Evolutionary conservation across 1,140 invertebrate species (phyloP), one percentile per base, ranked within the genome.

Genomic region (Bombus waltoni): DNA sequence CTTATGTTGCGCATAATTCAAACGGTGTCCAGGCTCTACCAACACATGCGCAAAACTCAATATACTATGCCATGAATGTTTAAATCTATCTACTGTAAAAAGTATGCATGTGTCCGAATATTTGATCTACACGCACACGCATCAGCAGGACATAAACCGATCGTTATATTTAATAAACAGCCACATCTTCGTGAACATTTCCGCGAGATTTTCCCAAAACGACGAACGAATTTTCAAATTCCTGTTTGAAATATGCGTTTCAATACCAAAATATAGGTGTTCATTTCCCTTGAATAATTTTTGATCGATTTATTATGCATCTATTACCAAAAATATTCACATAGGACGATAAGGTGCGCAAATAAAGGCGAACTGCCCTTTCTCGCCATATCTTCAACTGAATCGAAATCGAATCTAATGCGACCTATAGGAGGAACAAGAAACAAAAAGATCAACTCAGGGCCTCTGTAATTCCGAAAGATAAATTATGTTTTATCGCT

Each of bases 51-150:
- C 93, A 94, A 77, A 95, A 95, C 83, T 94, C 94, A 4, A 93
- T 95, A 6, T 95, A 95, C 76, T 95, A 95, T 77, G 95, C 95
- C 59, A 95, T 95, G 95, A 95, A 95, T 75, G 95, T 95, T 79
- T 95, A 93, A 94, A 87, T 76, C 0, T 71, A 8, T 25, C 6
- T 35, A 35, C 25, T 4, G 44, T 42, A 10, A 38, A 62, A 18
- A 53, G 13, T 66, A 5, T 65, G n/a, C 5, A 5, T 1, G 62
- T n/a, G n/a, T 65, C 28, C 32, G 11, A n/a, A 28, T 65, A n/a
- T 28, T 15, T 6, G 22, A 38, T 3, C 47, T 53, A 53, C 47
- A 22, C n/a, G 9, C 28, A 62, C 28, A 62, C 32, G 32, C 18
- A 68, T 6, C 15, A 15, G 9, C 18, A 62, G 59, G 11, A 66